A percentile compares a stretch with the other conserved stretches of the same genome.
Conservation (phyloP, 2,113 vertebrate species). For the Lasiurus borealis region DNA sequence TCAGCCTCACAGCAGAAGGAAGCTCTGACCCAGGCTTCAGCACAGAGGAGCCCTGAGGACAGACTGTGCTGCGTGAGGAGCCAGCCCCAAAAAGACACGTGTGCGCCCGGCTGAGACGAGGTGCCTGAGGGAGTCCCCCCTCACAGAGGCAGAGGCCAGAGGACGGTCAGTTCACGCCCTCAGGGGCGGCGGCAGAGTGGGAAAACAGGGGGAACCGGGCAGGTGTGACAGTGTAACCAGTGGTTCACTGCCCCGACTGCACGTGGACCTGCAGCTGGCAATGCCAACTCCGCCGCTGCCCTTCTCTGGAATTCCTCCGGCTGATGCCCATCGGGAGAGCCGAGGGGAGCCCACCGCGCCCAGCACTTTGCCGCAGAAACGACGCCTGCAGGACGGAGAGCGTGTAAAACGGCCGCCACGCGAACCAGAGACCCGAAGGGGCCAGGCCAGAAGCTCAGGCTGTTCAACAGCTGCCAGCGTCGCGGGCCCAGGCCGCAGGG, state of each 20-base stretch:
- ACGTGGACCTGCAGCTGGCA: neutral
- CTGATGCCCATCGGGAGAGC: too few species aligned
- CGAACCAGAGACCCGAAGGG: neutral
- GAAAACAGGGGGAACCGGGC: neutral
- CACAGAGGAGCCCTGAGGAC: too few species aligned
- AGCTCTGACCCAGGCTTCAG: too few species aligned
- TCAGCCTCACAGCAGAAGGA: too few species aligned
- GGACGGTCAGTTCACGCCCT: neutral
- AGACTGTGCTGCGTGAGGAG: too few species aligned
- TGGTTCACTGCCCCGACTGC: neutral
- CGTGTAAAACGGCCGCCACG: neutral
- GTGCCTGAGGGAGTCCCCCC: rapidly evolving
- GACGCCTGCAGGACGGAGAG: neutral
- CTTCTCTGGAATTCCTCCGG: neutral
- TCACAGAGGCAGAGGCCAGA: neutral
- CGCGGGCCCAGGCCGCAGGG: too few species aligned
- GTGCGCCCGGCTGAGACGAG: neutral
- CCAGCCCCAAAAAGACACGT: too few species aligned
- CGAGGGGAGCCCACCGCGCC: too few species aligned
- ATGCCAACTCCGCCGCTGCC: neutral
- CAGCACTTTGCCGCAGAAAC: neutral
- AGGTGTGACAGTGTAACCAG: too few species aligned
- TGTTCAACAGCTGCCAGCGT: neutral
- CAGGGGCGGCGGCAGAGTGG: neutral
- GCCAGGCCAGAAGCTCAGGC: neutral